phyloP scores from a whole-genome alignment of 2,888 invertebrate species.

The Chelonus formosanus region DNA sequence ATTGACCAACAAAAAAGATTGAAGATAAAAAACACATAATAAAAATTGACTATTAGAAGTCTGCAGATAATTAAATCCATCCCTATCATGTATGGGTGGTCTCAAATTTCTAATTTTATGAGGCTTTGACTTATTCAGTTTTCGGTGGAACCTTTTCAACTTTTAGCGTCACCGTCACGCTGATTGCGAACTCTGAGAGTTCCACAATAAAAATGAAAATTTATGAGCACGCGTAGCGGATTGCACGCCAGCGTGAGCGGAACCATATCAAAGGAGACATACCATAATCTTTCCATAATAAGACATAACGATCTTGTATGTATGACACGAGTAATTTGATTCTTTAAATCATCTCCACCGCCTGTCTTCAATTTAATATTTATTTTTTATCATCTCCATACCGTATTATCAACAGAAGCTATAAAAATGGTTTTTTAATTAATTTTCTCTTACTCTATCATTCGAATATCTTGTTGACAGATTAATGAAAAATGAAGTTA shows the following conservation, averaged over 20 bases:
- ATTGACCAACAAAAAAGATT: too few species aligned
- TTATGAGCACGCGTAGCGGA: conserved; percentile 33
- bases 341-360: not conserved
- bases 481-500: too few species aligned
- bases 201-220: conserved; percentile 30
- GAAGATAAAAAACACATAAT: not conserved
- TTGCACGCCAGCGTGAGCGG: conserved; percentile 32
- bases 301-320: conserved; percentile 24
- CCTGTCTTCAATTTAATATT: not conserved
- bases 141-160: not conserved
- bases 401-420: not conserved
- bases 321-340: not conserved
- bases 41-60: not conserved
- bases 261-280: conserved; percentile 21
- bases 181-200: conserved; percentile 12
- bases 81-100: not conserved
- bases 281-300: conserved; percentile 28
- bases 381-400: too few species aligned
- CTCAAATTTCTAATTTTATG: conserved; percentile 4
- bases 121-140: conserved; percentile 3
- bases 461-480: too few species aligned
- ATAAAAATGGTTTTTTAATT: not conserved
- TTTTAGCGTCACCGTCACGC: not conserved
- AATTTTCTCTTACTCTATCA: not conserved
- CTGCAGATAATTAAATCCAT: conserved; percentile 8